Evolutionary conservation across 1,140 invertebrate genomes (phyloP).

Genomic region (Cherax quadricarinatus): DNA sequence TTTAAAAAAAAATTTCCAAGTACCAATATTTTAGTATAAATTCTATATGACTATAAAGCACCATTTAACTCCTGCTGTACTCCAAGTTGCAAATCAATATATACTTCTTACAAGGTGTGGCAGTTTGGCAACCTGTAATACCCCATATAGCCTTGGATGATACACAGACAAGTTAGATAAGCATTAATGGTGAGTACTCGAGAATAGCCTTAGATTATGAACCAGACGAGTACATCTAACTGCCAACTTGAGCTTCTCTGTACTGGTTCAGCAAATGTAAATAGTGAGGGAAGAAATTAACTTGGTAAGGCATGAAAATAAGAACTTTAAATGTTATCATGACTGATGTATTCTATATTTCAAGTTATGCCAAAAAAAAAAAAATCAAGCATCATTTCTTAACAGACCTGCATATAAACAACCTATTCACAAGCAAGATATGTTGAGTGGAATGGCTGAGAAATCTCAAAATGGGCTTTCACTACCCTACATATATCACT

Average conservation of each 20-base stretch:
- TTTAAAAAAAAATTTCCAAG: slow-evolving; percentile 59
- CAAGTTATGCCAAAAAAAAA: slow-evolving; percentile 32
- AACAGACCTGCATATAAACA: slow-evolving; percentile 53
- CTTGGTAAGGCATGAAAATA: slow-evolving; percentile 18
- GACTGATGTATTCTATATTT: slow-evolving; percentile 28
- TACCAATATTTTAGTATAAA: slow-evolving; percentile 67
- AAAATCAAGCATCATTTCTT: slow-evolving; percentile 37
- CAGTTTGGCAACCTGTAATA: slow-evolving; percentile 65
- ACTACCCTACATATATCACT: slow-evolving; percentile 67
- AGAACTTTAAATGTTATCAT: slow-evolving; percentile 34
- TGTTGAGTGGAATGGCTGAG: slow-evolving; percentile 71
- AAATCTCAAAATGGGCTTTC: slow-evolving; percentile 66
- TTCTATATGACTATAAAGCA: slow-evolving; percentile 70
- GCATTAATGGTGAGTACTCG: slow-evolving; percentile 65
- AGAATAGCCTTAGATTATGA: slow-evolving; percentile 64
- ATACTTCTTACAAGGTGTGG: slow-evolving; percentile 37
- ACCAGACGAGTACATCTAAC: slow-evolving; percentile 36
- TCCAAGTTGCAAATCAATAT: slow-evolving; percentile 48
- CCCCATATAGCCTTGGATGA: slow-evolving; percentile 60
- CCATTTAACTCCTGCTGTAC: slow-evolving; percentile 63
- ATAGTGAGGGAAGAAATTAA: slow-evolving; percentile 33
- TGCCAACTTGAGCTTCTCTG: slow-evolving; percentile 40
- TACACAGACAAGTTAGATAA: slow-evolving; percentile 65
- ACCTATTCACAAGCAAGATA: slow-evolving; percentile 66
- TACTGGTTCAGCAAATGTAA: slow-evolving; percentile 44